Conservation (phyloP, 2,113 vertebrate genomes). For the Garra rufa region DNA sequence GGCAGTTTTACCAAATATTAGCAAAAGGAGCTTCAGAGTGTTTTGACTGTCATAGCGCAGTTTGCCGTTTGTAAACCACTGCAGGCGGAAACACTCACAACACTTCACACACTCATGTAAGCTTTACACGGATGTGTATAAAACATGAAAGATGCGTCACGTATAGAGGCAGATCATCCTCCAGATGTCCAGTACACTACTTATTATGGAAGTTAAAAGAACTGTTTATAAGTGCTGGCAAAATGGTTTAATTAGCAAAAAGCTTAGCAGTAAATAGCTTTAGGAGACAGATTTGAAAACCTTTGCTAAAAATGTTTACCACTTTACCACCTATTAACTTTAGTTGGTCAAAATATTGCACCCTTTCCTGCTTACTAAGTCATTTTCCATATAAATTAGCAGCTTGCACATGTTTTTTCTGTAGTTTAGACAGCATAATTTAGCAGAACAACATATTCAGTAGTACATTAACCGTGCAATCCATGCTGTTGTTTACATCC, state of each 20-base stretch:
- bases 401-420: no score
- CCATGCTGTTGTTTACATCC: no score
- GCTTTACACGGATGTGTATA: conserved; percentile 15
- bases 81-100: conserved; percentile 12
- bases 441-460: no score
- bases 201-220: not conserved
- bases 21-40: not conserved
- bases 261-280: not conserved
- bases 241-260: not conserved
- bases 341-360: no score
- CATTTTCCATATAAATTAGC: no score
- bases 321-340: no score
- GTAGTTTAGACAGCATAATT: no score
- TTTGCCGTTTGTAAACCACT: not conserved
- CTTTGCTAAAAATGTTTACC: no score
- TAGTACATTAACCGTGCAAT: no score
- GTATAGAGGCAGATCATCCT: conserved; percentile 5
- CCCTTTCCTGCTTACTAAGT: no score
- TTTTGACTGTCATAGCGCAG: not conserved
- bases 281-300: not conserved
- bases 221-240: not conserved
- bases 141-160: conserved; percentile 34
- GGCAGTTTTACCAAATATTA: conserved; percentile 22
- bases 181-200: conserved; percentile 44
- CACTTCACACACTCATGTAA: conserved; percentile 27